Conservation (phyloP, 1,140 invertebrate genomes). For the Hylaeus volcanicus region DNA sequence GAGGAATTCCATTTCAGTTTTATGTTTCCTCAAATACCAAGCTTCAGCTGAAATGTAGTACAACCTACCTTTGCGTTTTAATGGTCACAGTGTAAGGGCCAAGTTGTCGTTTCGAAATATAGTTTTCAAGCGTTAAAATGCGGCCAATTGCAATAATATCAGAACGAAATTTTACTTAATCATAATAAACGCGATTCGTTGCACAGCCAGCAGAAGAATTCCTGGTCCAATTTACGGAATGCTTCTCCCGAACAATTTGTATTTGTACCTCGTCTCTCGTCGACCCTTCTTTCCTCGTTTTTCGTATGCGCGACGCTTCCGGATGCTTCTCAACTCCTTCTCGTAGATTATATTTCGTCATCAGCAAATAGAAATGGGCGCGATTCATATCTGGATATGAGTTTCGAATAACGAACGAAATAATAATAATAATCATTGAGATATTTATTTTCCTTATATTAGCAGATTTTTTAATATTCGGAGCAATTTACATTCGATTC, state of each 20-base stretch:
- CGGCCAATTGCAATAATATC: slow-evolving; percentile 1
- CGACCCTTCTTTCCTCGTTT: background rate
- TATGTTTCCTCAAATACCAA: too few species aligned
- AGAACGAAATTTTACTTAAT: slow-evolving; percentile 18
- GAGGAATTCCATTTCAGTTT: too few species aligned
- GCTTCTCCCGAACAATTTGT: slow-evolving; percentile 1
- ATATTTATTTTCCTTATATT: too few species aligned
- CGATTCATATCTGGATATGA: too few species aligned
- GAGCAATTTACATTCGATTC: too few species aligned
- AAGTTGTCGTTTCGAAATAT: too few species aligned
- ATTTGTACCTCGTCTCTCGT: background rate
- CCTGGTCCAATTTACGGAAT: slow-evolving; percentile 11
- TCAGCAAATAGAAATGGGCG: background rate
- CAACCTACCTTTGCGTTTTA: too few species aligned
- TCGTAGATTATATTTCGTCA: background rate
- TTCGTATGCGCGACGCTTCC: background rate
- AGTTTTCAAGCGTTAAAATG: background rate
- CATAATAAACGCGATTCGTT: slow-evolving; percentile 1
- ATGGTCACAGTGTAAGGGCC: too few species aligned
- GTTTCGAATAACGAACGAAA: too few species aligned
- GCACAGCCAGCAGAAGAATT: slow-evolving; percentile 6
- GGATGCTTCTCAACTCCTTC: background rate
- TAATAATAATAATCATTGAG: too few species aligned
- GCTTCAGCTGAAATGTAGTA: too few species aligned
- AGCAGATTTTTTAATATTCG: too few species aligned